Base-by-base conservation (phyloP, 2,888 invertebrate species). In the Formica aserva region DNA sequence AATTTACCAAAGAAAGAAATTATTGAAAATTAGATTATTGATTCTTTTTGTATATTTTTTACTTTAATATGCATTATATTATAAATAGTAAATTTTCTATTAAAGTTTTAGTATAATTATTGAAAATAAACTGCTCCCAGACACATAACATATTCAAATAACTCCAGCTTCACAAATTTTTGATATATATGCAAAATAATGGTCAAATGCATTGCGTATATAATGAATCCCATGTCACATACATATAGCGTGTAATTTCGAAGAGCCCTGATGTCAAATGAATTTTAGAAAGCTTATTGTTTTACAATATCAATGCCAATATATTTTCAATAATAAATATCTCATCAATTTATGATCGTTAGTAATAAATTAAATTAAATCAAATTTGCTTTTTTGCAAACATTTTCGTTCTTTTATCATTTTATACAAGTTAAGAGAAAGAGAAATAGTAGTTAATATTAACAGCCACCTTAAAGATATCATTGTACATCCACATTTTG, bases 401-500 rank as follows among this genome's bases (percentile, higher is more conserved):
- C 18, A 26, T 26, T n/a, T 9, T 1, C 3, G 4, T 26, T 13
- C 1, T 35, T 26, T 76, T 22, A 52, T 32, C 8, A 15, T 45
- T 45, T 78, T 15, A 41, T n/a, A 38, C 3, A 3, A 66, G 15
- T 22, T 22, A 32, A 69, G 32, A 15, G 55, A 48, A 18, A 57
- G 22, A 41, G 15, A 35, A 35, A 45, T 22, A 65, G 29, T 60
- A 26, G 5, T 35, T 60, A 0, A 6, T 78, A 71, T 71, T 71
- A 78, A 71, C 45, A 71, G 4, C 3, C 71, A 22, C 41, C 18
- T 45, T 60, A 60, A 18, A 45, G 26, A 41, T 76, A 81, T 75
- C 55, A 38, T 62, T 48, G 57, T 78, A 60, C 77, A 26, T 84
- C 72, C 18, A 32, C 66, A 62, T 66, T 88, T 82, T 74, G 71